Evolutionary conservation across 2,113 vertebrate genomes (phyloP).

Genomic region (Himantopus leucocephalus): DNA sequence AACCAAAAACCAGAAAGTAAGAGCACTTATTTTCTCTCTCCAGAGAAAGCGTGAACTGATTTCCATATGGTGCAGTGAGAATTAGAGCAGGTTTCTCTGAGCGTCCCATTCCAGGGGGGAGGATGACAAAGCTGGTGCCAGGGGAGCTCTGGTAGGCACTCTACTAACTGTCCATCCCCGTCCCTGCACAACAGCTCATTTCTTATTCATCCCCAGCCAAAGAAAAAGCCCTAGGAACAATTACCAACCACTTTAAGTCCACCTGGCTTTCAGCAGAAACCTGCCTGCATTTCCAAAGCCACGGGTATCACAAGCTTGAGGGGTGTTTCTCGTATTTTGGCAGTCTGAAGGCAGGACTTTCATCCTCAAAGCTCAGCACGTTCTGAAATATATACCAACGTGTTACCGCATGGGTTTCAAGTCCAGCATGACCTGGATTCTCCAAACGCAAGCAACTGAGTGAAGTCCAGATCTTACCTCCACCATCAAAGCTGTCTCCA

Average conservation of each 20-base stretch:
- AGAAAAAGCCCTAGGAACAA: neutral
- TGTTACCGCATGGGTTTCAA: neutral
- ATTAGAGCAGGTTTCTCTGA: neutral
- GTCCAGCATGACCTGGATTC: neutral
- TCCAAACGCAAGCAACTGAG: neutral
- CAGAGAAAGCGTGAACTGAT: neutral
- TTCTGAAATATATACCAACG: neutral
- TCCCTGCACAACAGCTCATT: neutral
- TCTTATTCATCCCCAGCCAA: neutral
- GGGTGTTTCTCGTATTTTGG: neutral
- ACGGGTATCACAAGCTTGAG: too few relatives aligned
- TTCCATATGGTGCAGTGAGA: conserved; percentile 12
- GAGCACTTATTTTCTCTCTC: conserved; percentile 35
- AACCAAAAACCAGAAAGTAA: neutral
- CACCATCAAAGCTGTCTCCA: neutral
- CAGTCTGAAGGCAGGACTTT: neutral
- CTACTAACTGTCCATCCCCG: neutral
- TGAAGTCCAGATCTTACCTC: neutral
- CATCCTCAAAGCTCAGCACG: accelerated
- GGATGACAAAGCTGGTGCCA: neutral
- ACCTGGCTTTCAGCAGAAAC: neutral
- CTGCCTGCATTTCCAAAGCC: neutral
- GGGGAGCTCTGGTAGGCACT: neutral
- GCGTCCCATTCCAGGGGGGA: neutral
- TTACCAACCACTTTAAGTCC: neutral